phyloP scores from a whole-genome alignment of 1,140 invertebrate genomes.

The Drosophila mayri region DNA sequence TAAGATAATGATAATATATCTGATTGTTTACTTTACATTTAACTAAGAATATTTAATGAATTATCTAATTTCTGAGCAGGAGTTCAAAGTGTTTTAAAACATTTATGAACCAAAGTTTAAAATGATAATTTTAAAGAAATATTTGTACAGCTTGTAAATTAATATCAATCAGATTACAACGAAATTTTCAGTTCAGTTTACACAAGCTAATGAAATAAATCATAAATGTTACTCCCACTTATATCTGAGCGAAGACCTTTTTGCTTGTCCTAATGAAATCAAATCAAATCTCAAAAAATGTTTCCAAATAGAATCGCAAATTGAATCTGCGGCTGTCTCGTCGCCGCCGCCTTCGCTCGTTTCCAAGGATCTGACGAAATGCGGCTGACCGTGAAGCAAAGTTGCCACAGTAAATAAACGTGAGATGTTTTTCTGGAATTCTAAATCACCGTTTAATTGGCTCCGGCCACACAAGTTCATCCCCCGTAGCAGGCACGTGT shows the following conservation, averaged over 20 bases:
- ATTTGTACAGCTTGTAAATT: background rate
- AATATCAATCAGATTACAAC: too few species aligned
- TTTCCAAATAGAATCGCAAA: slow-evolving; percentile 9
- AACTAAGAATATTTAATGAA: background rate
- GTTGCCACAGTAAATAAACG: slow-evolving; percentile 50
- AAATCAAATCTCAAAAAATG: slow-evolving; percentile 7
- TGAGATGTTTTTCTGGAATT: slow-evolving; percentile 58
- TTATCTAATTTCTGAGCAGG: background rate
- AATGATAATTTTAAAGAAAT: background rate
- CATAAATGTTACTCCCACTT: background rate
- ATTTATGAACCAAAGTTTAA: background rate
- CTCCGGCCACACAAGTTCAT: slow-evolving; percentile 31
- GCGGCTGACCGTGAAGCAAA: slow-evolving; percentile 38
- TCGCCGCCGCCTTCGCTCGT: background rate
- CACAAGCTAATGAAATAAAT: background rate
- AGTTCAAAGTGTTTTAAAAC: background rate
- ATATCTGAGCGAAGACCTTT: background rate
- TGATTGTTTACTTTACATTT: background rate
- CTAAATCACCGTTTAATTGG: slow-evolving; percentile 56
- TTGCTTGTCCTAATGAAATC: background rate
- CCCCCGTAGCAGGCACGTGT: slow-evolving; percentile 10
- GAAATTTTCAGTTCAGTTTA: background rate
- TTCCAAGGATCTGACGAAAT: slow-evolving; percentile 13
- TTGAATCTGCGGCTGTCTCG: slow-evolving; percentile 16
- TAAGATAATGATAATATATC: background rate